Evolutionary conservation across 53 echinoderm and acorn worm species (phyloP).

Genomic region (Luidia sarsii): DNA sequence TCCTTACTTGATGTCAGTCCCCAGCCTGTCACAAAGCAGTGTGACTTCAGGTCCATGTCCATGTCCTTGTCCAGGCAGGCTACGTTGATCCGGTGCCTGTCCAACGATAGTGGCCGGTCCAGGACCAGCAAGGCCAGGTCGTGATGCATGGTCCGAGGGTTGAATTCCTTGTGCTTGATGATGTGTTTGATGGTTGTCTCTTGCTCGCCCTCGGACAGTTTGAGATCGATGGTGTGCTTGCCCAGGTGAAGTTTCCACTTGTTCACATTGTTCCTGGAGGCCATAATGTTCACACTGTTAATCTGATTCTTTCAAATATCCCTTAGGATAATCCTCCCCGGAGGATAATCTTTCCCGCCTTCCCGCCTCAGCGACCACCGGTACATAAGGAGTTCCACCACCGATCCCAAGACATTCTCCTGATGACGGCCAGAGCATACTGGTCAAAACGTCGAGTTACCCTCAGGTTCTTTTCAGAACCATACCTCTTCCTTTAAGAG

Average conservation of each 20-base stretch:
- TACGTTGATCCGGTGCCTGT: constrained; percentile 60
- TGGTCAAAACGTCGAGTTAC: no score
- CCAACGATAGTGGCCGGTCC: constrained; percentile 49
- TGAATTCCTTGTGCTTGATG: constrained; percentile 54
- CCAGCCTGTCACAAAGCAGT: constrained; percentile 89
- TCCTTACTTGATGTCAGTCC: constrained; percentile 60
- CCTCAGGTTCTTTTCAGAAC: no score
- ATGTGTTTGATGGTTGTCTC: constrained; percentile 42
- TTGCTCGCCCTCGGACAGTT: constrained; percentile 11
- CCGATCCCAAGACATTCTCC: no score
- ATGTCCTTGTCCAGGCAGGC: constrained; percentile 75
- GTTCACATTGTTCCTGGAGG: constrained; percentile 39
- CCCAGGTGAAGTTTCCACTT: constrained; percentile 84
- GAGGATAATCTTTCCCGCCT: no score
- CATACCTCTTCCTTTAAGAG: no score
- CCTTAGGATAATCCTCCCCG: no score
- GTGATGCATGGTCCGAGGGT: constrained; percentile 41
- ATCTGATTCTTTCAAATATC: no score
- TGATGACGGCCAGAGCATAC: no score
- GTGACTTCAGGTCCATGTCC: background rate
- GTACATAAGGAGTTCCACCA: no score
- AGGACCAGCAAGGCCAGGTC: constrained; percentile 78
- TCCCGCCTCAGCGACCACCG: no score
- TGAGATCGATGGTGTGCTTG: constrained; percentile 57
- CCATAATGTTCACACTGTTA: no score